phyloP scores from a whole-genome alignment of 2,113 vertebrate genomes.

The Sarotherodon lohbergeri region DNA sequence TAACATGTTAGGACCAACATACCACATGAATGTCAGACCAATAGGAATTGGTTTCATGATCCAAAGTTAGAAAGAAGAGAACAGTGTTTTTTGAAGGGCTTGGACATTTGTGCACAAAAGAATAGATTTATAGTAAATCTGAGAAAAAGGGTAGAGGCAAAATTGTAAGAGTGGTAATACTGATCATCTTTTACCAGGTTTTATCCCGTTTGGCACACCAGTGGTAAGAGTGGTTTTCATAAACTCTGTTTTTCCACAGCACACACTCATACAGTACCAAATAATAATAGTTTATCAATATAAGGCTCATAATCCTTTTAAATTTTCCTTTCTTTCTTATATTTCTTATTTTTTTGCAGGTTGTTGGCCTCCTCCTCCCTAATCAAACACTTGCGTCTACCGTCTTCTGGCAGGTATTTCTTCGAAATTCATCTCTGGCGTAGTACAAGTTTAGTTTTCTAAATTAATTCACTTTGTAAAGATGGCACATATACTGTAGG shows the following conservation, averaged over 20 bases:
- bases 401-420: slow-evolving; percentile 88
- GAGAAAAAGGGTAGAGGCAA: too few relatives aligned
- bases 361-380: slow-evolving; percentile 92
- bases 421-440: not conserved
- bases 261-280: fast-evolving
- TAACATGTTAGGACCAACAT: not conserved
- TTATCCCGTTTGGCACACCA: slow-evolving; percentile 91
- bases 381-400: slow-evolving; percentile 88
- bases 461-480: not conserved
- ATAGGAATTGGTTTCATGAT: not conserved
- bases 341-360: slow-evolving; percentile 57
- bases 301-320: not conserved
- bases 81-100: not conserved
- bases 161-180: not conserved
- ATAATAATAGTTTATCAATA: not conserved
- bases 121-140: not conserved
- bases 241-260: not conserved
- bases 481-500: not conserved
- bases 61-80: not conserved
- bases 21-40: not conserved
- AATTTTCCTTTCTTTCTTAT: not conserved
- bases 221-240: slow-evolving; percentile 76
- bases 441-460: not conserved
- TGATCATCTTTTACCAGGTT: slow-evolving; percentile 72
- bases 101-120: not conserved